Evolutionary conservation across 2,797 vertebrate species (phyloP).

Genomic region (Novumbra hubbsi): DNA sequence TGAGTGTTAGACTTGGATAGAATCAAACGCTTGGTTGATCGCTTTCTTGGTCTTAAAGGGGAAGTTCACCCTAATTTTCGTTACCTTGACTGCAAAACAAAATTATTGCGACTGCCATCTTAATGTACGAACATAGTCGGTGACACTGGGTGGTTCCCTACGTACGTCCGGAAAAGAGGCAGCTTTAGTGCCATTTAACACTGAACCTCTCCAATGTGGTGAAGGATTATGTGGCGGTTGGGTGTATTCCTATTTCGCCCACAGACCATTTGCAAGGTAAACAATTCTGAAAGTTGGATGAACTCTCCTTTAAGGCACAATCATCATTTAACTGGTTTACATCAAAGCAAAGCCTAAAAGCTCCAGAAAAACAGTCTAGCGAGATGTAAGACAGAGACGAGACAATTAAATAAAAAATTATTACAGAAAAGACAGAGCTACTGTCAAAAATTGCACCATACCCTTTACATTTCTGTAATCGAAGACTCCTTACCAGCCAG

Average conservation of each 20-base stretch:
- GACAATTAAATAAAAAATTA: conserved; percentile 48
- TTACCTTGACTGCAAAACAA: background rate
- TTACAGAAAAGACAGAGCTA: conserved; percentile 60
- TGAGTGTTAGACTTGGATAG: conserved; percentile 64
- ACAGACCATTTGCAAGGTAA: conserved; percentile 25
- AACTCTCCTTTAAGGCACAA: conserved; percentile 62
- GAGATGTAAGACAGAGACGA: conserved; percentile 44
- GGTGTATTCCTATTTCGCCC: conserved; percentile 29
- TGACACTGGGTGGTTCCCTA: background rate
- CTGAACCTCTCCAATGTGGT: background rate
- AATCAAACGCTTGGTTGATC: conserved; percentile 58
- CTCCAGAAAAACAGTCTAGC: conserved; percentile 49
- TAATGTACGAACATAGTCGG: background rate
- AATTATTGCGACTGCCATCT: background rate
- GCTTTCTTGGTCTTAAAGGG: conserved; percentile 59
- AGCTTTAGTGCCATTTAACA: background rate
- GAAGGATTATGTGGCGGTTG: background rate
- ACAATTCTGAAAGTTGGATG: conserved; percentile 37
- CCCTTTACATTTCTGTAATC: conserved; percentile 44
- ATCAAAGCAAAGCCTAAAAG: conserved; percentile 59
- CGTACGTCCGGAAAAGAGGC: background rate
- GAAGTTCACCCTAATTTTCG: conserved; percentile 49
- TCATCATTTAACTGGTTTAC: conserved; percentile 55
- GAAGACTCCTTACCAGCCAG: conserved; percentile 48
- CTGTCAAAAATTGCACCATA: conserved; percentile 61